Base-by-base conservation (phyloP, 2,113 vertebrate genomes). In the Coptodon bakossiorum region DNA sequence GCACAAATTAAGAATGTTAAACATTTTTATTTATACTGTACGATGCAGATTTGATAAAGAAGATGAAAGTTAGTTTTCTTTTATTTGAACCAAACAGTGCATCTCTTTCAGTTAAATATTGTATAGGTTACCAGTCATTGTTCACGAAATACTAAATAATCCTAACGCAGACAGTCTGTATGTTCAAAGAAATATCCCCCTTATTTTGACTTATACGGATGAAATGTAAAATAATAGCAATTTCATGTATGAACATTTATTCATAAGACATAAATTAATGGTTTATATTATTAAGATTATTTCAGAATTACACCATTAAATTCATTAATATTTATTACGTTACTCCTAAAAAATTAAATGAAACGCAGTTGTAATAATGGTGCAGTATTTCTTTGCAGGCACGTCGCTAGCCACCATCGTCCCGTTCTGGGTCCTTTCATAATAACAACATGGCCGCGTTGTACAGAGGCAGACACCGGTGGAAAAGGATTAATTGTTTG, bases 391-490 rank as follows among this genome's bases (percentile, higher is more conserved):
- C 82, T 81, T n/a, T 66, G 13, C 95, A 95, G 96, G 96, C 96
- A 93, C 0, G 4, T 83, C 3, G 48, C 2, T 8, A 54, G 93
- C 24, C 95, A 94, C 73, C 89, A 17, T 4, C 27, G 1, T 34
- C 6, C 16, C 6, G 6, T 4, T 3, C 13, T 3, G 82, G 95
- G 96, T 95, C 96, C 94, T 95, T 92, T 87, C 27, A 50, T 27
- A 84, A 91, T 10, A 94, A 95, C 94, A 95, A 91, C 86, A 97
- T 97, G 96, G 96, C 96, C 2, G 94, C 93, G 79, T 78, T 97
- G 80, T 94, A 87, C 6, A 92, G 87, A 81, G 83, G 85, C n/a
- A 95, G 89, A 54, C 90, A 93, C 90, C 89, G 93, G 79, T 95
- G 95, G 90, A 97, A 94, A 89, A 88, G 14, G n/a, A 54, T 82